A percentile compares a stretch with the other conserved stretches of the same genome.
Conservation (phyloP, 2,113 vertebrate species). For the Xenopus tropicalis region UCB_Xtro_10.0 CM004448.2:105265501-105266000, state of each 20-base stretch:
- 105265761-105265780: background rate
- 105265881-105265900: too few relatives aligned
- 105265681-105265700: background rate
- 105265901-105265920: too few relatives aligned
- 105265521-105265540: background rate
- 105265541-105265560: background rate
- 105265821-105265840: too few relatives aligned
- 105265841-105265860: too few relatives aligned
- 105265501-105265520: too few relatives aligned
- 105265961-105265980: too few relatives aligned
- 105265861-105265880: too few relatives aligned
- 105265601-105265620: background rate
- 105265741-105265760: background rate
- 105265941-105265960: too few relatives aligned
- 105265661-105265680: background rate
- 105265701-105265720: background rate
- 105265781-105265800: background rate
- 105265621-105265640: background rate
- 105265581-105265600: background rate
- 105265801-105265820: too few relatives aligned
- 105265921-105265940: too few relatives aligned
- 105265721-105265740: constrained; percentile 4
- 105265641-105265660: constrained; percentile 1
- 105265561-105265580: background rate
- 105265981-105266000: too few relatives aligned